Percentiles rank a stretch among this genome's conserved stretches.
These are phyloP conservation scores for Plutomurus gul DNA, from an alignment of 1,140 invertebrate genomes.

Conservation along the genomic window DNA sequence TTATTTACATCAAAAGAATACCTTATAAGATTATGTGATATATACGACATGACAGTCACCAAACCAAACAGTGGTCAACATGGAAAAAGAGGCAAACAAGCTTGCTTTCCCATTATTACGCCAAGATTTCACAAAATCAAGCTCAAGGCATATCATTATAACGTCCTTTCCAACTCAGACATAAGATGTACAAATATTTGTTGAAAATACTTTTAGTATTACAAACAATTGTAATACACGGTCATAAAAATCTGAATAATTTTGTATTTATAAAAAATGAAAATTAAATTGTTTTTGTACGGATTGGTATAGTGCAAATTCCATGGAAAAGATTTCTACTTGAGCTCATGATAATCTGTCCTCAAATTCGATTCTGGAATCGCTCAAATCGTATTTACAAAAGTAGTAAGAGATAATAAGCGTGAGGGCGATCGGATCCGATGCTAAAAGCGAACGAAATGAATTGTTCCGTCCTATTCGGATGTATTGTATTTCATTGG, in stretches of 20 bases:
- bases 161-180: not conserved
- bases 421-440: slow-evolving; percentile 7
- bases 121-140: not conserved
- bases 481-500: slow-evolving; percentile 16
- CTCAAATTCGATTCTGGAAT: not conserved
- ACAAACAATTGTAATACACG: not conserved
- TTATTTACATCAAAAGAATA: not conserved
- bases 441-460: slow-evolving; percentile 11
- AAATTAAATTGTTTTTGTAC: too few relatives aligned
- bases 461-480: slow-evolving; percentile 17
- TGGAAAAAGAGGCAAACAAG: slow-evolving; percentile 23
- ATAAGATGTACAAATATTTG: not conserved
- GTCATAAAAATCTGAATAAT: too few relatives aligned
- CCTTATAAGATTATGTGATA: not conserved
- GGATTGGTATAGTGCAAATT: not conserved
- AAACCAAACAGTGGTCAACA: slow-evolving; percentile 22
- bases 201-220: not conserved
- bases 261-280: too few relatives aligned
- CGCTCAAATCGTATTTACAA: not conserved
- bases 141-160: not conserved
- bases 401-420: slow-evolving; percentile 12
- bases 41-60: not conserved
- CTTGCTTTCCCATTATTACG: not conserved
- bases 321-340: not conserved
- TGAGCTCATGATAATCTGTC: not conserved